phyloP scores from a whole-genome alignment of 1,140 invertebrate genomes.

The Ylistrum balloti region DNA sequence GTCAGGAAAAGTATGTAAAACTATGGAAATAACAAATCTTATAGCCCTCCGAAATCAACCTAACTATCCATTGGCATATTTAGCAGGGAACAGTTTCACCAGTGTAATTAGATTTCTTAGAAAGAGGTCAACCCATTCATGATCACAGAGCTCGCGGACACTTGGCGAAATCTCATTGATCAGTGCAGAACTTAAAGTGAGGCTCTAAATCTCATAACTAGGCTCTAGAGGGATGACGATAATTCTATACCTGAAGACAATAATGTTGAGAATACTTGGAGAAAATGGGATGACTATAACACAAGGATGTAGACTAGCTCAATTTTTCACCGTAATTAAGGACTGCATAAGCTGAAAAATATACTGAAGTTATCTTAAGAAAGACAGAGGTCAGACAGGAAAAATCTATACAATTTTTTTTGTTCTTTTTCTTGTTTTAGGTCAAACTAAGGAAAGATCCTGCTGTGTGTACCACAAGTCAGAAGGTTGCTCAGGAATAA shows the following conservation, averaged over 20 bases:
- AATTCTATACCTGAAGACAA: neutral
- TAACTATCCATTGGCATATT: neutral
- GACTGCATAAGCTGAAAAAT: too few relatives aligned
- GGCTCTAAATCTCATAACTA: neutral
- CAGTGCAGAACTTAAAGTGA: neutral
- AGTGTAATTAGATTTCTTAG: neutral
- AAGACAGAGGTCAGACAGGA: too few relatives aligned
- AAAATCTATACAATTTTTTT: too few relatives aligned
- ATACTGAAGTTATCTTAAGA: too few relatives aligned
- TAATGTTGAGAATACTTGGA: too few relatives aligned
- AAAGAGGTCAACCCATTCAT: neutral
- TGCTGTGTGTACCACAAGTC: too few relatives aligned
- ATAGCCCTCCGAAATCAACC: neutral
- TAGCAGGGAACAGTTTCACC: neutral
- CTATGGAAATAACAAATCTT: neutral
- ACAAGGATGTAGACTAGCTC: too few relatives aligned
- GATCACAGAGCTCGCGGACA: neutral
- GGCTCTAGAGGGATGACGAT: neutral
- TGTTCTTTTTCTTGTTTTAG: too few relatives aligned
- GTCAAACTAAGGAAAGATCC: too few relatives aligned
- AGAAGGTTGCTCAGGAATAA: too few relatives aligned
- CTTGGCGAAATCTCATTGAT: neutral
- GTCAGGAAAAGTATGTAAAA: neutral
- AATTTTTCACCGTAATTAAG: too few relatives aligned
- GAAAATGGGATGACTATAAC: too few relatives aligned